A percentile compares a stretch with the other conserved stretches of the same genome.
Conservation (phyloP, 2,113 vertebrate genomes). For the Leucopsar rothschildi region DNA sequence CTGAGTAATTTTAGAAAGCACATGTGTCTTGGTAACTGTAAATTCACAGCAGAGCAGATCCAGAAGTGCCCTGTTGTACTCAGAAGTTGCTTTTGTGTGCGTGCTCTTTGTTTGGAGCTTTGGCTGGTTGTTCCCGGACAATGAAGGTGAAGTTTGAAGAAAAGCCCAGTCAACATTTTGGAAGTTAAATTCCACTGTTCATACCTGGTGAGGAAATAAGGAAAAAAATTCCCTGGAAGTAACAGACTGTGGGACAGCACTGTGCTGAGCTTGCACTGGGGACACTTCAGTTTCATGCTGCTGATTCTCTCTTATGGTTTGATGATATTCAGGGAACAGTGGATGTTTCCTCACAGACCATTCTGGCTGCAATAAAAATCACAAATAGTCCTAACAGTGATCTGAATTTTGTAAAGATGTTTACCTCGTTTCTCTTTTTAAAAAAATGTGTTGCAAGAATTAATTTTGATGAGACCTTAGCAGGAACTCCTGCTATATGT, state of each 20-base stretch:
- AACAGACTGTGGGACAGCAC: not conserved
- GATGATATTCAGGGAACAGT: not conserved
- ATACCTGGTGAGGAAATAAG: not conserved
- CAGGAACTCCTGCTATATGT: not conserved
- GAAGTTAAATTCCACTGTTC: not conserved
- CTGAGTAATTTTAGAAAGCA: not conserved
- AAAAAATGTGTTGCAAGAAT: not conserved
- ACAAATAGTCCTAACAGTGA: not conserved
- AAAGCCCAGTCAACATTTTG: not conserved
- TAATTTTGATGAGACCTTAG: not conserved
- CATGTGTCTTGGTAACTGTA: not conserved
- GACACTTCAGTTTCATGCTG: not conserved
- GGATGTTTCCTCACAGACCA: not conserved
- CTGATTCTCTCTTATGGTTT: not conserved
- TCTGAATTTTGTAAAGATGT: not conserved
- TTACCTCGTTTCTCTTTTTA: not conserved
- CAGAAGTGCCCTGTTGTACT: not conserved
- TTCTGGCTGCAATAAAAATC: not conserved
- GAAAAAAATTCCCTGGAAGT: not conserved
- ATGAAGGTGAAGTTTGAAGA: not conserved
- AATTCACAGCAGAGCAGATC: not conserved
- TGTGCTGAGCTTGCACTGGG: not conserved
- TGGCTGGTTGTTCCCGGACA: not conserved
- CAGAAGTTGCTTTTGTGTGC: not conserved
- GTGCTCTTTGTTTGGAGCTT: not conserved